Conservation (phyloP, 2,113 vertebrate species). For the Haliaeetus leucogaster region DNA sequence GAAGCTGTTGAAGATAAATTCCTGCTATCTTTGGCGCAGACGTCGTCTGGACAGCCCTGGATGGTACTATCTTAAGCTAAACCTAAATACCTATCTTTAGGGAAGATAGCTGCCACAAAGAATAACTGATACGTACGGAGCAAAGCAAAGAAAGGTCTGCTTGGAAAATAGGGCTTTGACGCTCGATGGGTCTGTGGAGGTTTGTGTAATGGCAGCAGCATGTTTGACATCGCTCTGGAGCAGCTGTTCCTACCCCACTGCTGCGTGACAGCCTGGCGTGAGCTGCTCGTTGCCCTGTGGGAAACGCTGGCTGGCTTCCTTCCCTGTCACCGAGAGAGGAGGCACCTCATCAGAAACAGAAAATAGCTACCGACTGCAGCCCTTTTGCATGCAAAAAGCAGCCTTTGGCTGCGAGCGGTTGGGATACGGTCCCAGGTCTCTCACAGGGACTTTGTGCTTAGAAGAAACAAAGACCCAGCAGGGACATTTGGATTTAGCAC, state of each 20-base stretch:
- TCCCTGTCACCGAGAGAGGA: fast-evolving
- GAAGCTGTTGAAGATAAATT: not conserved
- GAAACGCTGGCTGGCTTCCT: not conserved
- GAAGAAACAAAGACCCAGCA: not conserved
- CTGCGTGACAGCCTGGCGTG: fast-evolving
- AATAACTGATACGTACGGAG: fast-evolving
- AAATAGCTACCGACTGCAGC: fast-evolving
- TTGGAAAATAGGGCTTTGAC: not conserved
- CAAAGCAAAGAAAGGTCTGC: not conserved
- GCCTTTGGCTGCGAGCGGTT: not conserved
- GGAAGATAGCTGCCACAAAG: not conserved
- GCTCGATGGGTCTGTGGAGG: fast-evolving
- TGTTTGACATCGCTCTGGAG: fast-evolving
- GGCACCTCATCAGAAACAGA: fast-evolving
- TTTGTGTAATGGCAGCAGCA: not conserved
- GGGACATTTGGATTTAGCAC: not conserved
- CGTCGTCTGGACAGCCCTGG: not conserved
- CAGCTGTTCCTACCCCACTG: not conserved
- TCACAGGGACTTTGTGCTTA: not conserved
- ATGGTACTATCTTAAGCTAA: not conserved
- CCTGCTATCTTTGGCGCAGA: not conserved
- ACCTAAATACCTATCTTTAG: not conserved
- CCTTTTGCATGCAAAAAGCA: not conserved
- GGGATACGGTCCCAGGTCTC: not conserved
- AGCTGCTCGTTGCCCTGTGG: not conserved